Evolutionary conservation across 2,888 invertebrate species (phyloP), one percentile per base, ranked within the genome.

Genomic region (Luperina testacea): DNA sequence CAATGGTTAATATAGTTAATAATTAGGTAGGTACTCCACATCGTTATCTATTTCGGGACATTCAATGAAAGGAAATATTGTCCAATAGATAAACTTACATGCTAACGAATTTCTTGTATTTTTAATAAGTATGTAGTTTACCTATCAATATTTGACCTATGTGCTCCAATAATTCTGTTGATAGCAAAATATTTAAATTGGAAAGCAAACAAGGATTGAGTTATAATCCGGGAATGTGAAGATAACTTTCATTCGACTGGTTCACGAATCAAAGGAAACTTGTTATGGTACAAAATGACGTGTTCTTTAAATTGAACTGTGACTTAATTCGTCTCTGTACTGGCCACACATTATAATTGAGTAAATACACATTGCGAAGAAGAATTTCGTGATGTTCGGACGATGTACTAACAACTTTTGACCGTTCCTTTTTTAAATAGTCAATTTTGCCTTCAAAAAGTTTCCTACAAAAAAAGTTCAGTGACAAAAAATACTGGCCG

Each of bases 311-410:
- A 87, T 77, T 71, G n/a, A 82, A 81, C 63, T 77, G 81, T 67
- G 78, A 73, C 75, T 83, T 80, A 82, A 87, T 87, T 81, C 81
- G 72, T 77, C 84, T 81, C 88, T 82, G 83, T 88, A 74, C 71
- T 70, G 74, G 79, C 73, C 77, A 79, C 42, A 83, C 80, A 48
- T 75, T 78, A 76, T 82, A 81, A 86, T 81, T 79, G 80, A 80
- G 77, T 87, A 87, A 87, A 85, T 82, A 82, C 77, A 75, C 87
- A 89, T 83, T 88, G 75, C 76, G 65, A 70, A 79, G 77, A 81
- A 73, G 80, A 81, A 83, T 82, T 86, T 84, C 72, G 82, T 85
- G 80, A 64, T 75, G 89, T 85, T 72, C 69, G 81, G 88, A 88
- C 82, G 77, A 77, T 68, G 51, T 63, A 57, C 67, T n/a, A 70